Conservation (phyloP, 92 coral and sea anemone genomes). For the Montipora capitata region DNA sequence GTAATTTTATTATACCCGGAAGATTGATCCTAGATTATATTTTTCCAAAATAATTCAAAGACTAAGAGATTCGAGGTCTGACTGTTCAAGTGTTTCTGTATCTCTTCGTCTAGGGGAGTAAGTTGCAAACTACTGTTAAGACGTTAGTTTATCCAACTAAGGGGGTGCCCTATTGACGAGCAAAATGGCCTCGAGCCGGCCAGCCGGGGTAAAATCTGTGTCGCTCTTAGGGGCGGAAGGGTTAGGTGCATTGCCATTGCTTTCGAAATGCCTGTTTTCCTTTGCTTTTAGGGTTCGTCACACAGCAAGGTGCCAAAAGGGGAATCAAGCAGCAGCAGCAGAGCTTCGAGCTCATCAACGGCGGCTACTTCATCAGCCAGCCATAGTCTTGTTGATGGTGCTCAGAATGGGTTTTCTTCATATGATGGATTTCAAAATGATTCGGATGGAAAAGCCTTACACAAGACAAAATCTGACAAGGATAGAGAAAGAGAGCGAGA, state of each 20-base stretch:
- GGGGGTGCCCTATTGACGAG: too few species aligned
- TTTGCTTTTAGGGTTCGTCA: constrained; percentile 31
- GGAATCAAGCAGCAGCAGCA: constrained; percentile 51
- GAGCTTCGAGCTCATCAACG: constrained; percentile 28
- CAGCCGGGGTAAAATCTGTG: too few species aligned
- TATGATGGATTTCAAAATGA: constrained; percentile 41
- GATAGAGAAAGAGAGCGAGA: constrained; percentile 50
- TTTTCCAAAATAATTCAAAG: background rate
- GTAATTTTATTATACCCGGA: background rate
- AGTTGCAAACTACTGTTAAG: too few species aligned
- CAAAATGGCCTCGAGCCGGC: too few species aligned
- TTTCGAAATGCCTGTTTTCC: background rate
- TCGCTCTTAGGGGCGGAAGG: too few species aligned
- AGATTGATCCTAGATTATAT: background rate
- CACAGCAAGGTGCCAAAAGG: constrained; percentile 65
- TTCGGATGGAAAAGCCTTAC: constrained; percentile 44
- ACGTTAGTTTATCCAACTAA: too few species aligned
- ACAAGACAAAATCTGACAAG: constrained; percentile 36
- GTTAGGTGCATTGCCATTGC: background rate
- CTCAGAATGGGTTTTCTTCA: constrained; percentile 67
- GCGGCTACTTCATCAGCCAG: constrained; percentile 18
- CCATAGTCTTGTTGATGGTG: constrained; percentile 68
- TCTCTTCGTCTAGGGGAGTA: too few species aligned
- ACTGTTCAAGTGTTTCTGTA: too few species aligned
- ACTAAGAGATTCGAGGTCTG: too few species aligned